A percentile compares a stretch with the other conserved stretches of the same genome.
Evolutionary conservation across 2,888 invertebrate species (phyloP).

Genomic region (Hyposoter didymator): DNA sequence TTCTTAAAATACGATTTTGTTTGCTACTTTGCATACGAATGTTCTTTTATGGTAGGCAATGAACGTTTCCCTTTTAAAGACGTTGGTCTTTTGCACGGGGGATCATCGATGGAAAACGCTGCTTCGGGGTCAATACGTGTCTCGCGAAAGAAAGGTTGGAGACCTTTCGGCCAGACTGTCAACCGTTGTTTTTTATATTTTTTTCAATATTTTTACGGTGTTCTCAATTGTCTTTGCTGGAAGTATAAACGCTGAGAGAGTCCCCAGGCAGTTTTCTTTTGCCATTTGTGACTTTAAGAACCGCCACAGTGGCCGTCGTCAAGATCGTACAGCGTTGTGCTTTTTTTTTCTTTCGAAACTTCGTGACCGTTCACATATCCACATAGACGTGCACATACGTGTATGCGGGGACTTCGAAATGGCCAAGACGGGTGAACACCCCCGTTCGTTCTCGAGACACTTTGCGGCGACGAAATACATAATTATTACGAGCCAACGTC

Average conservation of each 20-base stretch:
- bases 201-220: slow-evolving; percentile 15
- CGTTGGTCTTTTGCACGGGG: not conserved
- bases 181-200: slow-evolving; percentile 4
- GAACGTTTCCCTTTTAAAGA: not conserved
- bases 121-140: slow-evolving; percentile 15
- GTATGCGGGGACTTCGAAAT: slow-evolving; percentile 47
- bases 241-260: slow-evolving; percentile 41
- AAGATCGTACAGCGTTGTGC: slow-evolving; percentile 12
- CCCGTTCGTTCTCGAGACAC: slow-evolving; percentile 46
- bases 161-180: slow-evolving; percentile 8
- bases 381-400: not conserved
- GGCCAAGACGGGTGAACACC: slow-evolving; percentile 35
- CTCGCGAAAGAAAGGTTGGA: slow-evolving; percentile 3
- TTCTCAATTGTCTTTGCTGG: slow-evolving; percentile 17
- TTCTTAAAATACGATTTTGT: not conserved
- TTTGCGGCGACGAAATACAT: slow-evolving; percentile 57
- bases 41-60: not conserved
- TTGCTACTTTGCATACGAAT: not conserved
- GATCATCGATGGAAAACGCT: not conserved
- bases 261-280: slow-evolving; percentile 24
- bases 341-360: slow-evolving; percentile 6
- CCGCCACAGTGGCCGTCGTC: slow-evolving; percentile 39
- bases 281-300: slow-evolving; percentile 50
- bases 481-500: slow-evolving; percentile 58
- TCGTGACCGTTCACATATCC: not conserved